A percentile compares a stretch with the other conserved stretches of the same genome.
phyloP scores from a whole-genome alignment of 2,888 invertebrate species.

The Parapristionchus giblindavisi region DNA sequence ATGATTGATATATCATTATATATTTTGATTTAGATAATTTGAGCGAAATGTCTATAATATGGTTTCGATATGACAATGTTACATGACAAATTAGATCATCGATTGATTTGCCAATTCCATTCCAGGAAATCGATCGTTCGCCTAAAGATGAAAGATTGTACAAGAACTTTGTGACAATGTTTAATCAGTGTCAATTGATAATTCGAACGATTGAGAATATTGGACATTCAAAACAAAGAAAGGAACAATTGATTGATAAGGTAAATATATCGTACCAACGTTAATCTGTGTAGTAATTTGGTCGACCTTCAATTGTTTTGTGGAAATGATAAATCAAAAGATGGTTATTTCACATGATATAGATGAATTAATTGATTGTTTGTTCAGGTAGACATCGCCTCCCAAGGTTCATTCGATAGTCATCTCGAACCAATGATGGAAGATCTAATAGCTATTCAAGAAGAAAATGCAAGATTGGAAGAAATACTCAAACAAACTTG shows the following conservation, averaged over 20 bases:
- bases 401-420: background rate
- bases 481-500: no score
- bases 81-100: no score
- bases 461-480: slow-evolving; percentile 15
- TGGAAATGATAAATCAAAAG: background rate
- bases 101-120: background rate
- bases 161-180: slow-evolving; percentile 24
- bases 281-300: background rate
- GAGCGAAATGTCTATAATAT: no score
- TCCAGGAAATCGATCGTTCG: slow-evolving; percentile 15
- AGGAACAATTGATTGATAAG: slow-evolving; percentile 32
- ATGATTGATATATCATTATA: no score
- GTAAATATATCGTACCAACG: background rate
- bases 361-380: background rate
- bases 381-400: slow-evolving; percentile 5
- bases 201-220: background rate
- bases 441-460: slow-evolving; percentile 13
- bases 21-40: no score
- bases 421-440: slow-evolving; percentile 13
- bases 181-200: slow-evolving; percentile 22
- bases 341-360: background rate
- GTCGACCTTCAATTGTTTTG: background rate
- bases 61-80: no score
- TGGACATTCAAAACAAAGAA: slow-evolving; percentile 9
- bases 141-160: slow-evolving; percentile 31